These are phyloP conservation scores for Drosophila pallidifrons DNA, from an alignment of 1,140 invertebrate species.

Conservation along the genomic window DNA sequence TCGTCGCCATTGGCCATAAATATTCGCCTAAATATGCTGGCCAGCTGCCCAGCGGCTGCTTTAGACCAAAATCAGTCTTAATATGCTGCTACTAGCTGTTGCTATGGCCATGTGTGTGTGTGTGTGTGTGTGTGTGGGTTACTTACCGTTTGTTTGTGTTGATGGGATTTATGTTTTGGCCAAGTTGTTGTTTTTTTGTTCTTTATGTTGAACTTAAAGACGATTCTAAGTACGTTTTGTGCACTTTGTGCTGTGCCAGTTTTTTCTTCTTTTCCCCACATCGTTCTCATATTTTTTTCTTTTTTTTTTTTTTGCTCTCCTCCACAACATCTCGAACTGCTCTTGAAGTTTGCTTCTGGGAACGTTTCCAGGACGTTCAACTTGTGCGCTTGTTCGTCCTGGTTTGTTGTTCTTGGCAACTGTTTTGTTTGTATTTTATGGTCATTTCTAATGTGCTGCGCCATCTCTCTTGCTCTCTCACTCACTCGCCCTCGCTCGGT, in stretches of 20 bases:
- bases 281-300: neutral
- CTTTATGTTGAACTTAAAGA: conserved; percentile 79
- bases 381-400: conserved; percentile 40
- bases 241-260: conserved; percentile 62
- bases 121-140: conserved; percentile 36
- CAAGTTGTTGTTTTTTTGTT: conserved; percentile 60
- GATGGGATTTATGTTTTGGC: conserved; percentile 77
- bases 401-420: conserved; percentile 68
- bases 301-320: too few species aligned
- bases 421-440: conserved; percentile 82
- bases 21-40: conserved; percentile 81
- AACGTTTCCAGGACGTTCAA: conserved; percentile 67
- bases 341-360: conserved; percentile 66
- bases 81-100: conserved; percentile 59
- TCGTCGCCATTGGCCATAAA: conserved; percentile 73
- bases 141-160: conserved; percentile 54
- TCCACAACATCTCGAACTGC: conserved; percentile 17
- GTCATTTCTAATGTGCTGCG: conserved; percentile 75
- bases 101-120: conserved; percentile 20
- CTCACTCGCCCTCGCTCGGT: neutral
- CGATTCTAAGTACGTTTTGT: conserved; percentile 72
- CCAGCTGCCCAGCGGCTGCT: conserved; percentile 63
- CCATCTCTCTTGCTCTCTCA: neutral
- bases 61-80: conserved; percentile 79
- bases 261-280: conserved; percentile 16